These are phyloP conservation scores for Beris morrisii DNA, from an alignment of 2,888 invertebrate species.

Conservation along the genomic window DNA sequence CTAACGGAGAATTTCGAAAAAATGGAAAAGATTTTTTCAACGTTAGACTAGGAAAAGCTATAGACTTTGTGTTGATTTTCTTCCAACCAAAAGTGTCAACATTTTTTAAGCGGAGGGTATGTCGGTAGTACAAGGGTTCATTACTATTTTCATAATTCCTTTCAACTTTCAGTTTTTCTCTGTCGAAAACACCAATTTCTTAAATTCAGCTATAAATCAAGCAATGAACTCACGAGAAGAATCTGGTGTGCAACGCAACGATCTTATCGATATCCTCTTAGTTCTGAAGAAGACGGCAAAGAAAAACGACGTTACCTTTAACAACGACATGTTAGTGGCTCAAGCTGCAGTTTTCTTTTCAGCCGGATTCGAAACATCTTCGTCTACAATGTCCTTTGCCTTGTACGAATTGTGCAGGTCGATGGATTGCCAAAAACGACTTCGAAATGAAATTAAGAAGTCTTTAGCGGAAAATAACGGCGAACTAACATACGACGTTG, in stretches of 20 bases:
- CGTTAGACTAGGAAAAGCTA: slow-evolving; percentile 43
- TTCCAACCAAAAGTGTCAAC: slow-evolving; percentile 49
- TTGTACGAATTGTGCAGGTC: slow-evolving; percentile 55
- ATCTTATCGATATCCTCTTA: slow-evolving; percentile 59
- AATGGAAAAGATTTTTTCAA: slow-evolving; percentile 45
- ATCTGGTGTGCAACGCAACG: slow-evolving; percentile 53
- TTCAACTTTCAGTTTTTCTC: slow-evolving; percentile 46
- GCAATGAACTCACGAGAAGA: slow-evolving; percentile 55
- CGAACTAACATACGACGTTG: slow-evolving; percentile 51
- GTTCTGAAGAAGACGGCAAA: slow-evolving; percentile 50
- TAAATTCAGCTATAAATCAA: slow-evolving; percentile 52
- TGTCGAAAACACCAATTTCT: slow-evolving; percentile 47
- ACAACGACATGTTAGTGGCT: slow-evolving; percentile 49
- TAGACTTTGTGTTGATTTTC: slow-evolving; percentile 48
- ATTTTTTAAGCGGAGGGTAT: too few relatives aligned
- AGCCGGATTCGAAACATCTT: slow-evolving; percentile 54
- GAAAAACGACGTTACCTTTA: slow-evolving; percentile 42
- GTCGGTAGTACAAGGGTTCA: too few relatives aligned
- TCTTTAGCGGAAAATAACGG: slow-evolving; percentile 50
- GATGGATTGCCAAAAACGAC: slow-evolving; percentile 53
- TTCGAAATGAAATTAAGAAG: slow-evolving; percentile 55
- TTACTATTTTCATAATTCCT: not conserved
- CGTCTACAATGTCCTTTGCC: slow-evolving; percentile 57
- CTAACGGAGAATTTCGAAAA: slow-evolving; percentile 48
- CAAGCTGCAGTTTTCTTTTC: slow-evolving; percentile 53